These are phyloP conservation scores for Drosophila dunni DNA, from an alignment of 1,140 invertebrate species.

Conservation along the genomic window DNA sequence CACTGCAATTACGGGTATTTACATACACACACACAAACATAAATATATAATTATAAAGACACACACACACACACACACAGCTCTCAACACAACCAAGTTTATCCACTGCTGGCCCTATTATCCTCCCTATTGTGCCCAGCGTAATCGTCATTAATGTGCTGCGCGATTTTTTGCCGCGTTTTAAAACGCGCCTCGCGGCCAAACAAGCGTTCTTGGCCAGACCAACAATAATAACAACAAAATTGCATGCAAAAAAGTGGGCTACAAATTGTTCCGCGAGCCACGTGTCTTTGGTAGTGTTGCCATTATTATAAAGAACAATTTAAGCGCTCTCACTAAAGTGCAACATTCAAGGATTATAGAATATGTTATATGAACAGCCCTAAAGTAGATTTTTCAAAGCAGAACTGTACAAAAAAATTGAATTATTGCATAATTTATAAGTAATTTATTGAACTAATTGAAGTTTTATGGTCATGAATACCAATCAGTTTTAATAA, in stretches of 20 bases:
- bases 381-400: too few relatives aligned
- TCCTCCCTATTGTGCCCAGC: constrained; percentile 14
- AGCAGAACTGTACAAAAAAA: too few relatives aligned
- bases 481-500: too few relatives aligned
- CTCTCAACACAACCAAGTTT: neutral
- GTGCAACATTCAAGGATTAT: neutral
- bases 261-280: neutral
- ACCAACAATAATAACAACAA: constrained; percentile 19
- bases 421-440: too few relatives aligned
- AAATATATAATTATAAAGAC: constrained; percentile 1
- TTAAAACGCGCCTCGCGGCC: constrained; percentile 48
- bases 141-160: constrained; percentile 43
- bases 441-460: too few relatives aligned
- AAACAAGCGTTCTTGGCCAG: neutral
- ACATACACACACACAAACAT: neutral
- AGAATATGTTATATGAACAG: too few relatives aligned
- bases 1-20: constrained; percentile 61
- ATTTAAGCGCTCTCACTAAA: neutral
- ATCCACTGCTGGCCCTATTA: constrained; percentile 2
- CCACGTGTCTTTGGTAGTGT: neutral
- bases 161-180: constrained; percentile 44
- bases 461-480: too few relatives aligned
- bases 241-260: constrained; percentile 20
- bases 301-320: neutral
- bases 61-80: neutral